These are phyloP conservation scores for Macropus fuliginosus DNA, from an alignment of 2,797 vertebrate species.

Conservation along the genomic window DNA sequence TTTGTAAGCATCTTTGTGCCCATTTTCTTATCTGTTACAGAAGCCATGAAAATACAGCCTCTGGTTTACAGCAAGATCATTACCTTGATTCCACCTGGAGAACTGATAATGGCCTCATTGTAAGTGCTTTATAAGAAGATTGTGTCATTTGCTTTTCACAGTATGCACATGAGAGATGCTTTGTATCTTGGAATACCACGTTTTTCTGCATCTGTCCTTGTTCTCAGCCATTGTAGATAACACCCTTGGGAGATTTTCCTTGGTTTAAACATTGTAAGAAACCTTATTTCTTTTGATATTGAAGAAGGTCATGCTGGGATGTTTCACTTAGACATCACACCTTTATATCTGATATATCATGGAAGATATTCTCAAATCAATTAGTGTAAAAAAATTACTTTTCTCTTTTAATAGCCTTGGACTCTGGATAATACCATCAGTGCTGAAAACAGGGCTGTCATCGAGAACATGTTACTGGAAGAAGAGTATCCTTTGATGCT, in stretches of 20 bases:
- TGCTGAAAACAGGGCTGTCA: slow-evolving; percentile 94
- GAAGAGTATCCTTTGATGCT: slow-evolving; percentile 96
- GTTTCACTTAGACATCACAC: neutral
- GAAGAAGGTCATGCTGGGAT: slow-evolving; percentile 39
- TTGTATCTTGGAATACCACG: neutral
- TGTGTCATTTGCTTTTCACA: neutral
- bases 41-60: slow-evolving; percentile 82
- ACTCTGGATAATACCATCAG: slow-evolving; percentile 95
- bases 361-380: slow-evolving; percentile 34
- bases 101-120: slow-evolving; percentile 88
- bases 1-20: neutral
- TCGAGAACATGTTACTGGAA: slow-evolving; percentile 97
- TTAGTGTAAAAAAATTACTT: slow-evolving; percentile 43
- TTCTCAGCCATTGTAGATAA: slow-evolving; percentile 36
- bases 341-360: slow-evolving; percentile 48
- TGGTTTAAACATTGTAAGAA: slow-evolving; percentile 41
- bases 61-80: slow-evolving; percentile 88
- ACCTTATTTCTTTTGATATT: slow-evolving; percentile 39
- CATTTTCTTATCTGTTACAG: slow-evolving; percentile 83
- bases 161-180: slow-evolving; percentile 9
- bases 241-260: slow-evolving; percentile 29
- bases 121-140: slow-evolving; percentile 82
- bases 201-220: neutral
- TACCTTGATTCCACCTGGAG: slow-evolving; percentile 93
- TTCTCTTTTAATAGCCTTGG: slow-evolving; percentile 90